These are phyloP conservation scores for Gavia stellata DNA, from an alignment of 2,113 vertebrate genomes.

Conservation along the genomic window DNA sequence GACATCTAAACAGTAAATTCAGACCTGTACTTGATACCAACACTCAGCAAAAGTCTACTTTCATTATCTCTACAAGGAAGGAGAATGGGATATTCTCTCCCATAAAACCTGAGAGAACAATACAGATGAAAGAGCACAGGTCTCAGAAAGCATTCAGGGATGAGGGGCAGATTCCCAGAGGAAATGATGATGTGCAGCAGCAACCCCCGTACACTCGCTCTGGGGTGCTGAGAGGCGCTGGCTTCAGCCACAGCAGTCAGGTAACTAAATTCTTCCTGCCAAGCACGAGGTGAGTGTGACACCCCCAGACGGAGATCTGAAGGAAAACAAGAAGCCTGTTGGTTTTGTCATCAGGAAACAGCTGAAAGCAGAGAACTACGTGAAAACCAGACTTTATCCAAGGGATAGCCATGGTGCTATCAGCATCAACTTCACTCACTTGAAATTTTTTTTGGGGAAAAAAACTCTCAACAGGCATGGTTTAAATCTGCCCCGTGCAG, in stretches of 20 bases:
- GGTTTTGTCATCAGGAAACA: background rate
- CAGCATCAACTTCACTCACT: background rate
- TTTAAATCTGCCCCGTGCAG: background rate
- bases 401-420: background rate
- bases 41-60: background rate
- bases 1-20: background rate
- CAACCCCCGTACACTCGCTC: background rate
- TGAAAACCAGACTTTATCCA: background rate
- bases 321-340: background rate
- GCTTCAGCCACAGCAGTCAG: background rate
- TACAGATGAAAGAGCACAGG: background rate
- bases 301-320: background rate
- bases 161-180: background rate
- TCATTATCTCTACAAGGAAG: background rate
- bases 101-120: background rate
- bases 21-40: background rate
- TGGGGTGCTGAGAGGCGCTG: background rate
- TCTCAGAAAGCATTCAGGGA: background rate
- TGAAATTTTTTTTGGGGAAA: background rate
- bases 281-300: accelerated
- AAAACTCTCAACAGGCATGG: background rate
- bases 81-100: background rate
- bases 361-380: background rate
- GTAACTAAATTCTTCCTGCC: background rate
- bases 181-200: background rate